phyloP scores from a whole-genome alignment of 2,888 invertebrate genomes.

The Perdita meconis region DNA sequence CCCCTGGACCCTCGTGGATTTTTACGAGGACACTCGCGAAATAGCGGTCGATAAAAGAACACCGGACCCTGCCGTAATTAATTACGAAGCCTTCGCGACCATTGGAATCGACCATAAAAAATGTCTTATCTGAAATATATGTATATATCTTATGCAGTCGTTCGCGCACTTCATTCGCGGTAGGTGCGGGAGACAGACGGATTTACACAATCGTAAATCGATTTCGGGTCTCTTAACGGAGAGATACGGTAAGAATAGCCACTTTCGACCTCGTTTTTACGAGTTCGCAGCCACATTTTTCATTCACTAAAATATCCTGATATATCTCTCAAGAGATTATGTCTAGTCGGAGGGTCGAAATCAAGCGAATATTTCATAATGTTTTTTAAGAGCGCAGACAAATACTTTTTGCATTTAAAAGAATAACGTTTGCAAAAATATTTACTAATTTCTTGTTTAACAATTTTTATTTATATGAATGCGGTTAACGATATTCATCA shows the following conservation, averaged over 20 bases:
- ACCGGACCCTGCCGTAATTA: constrained; percentile 74
- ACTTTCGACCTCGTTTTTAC: constrained; percentile 33
- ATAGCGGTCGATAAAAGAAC: constrained; percentile 79
- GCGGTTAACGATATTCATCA: no score
- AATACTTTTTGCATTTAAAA: no score
- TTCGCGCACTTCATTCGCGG: constrained; percentile 29
- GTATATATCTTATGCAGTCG: constrained; percentile 25
- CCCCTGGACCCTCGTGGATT: constrained; percentile 66
- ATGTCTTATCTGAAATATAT: constrained; percentile 53
- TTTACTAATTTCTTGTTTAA: no score
- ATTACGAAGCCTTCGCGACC: constrained; percentile 77
- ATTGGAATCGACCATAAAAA: constrained; percentile 71
- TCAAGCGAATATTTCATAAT: no score
- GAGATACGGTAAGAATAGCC: constrained; percentile 21
- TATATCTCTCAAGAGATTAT: not conserved
- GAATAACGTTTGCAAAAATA: no score
- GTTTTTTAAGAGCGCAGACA: no score
- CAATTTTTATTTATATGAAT: no score
- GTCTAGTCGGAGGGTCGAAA: no score
- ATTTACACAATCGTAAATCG: constrained; percentile 58
- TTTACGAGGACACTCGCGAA: constrained; percentile 69
- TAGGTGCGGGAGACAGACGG: constrained; percentile 51
- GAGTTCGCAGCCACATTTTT: constrained; percentile 23
- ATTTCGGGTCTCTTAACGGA: constrained; percentile 42
- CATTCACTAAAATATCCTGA: constrained; percentile 14